Conservation (phyloP, 2,113 vertebrate genomes). For the Antechinus stuartii region DNA sequence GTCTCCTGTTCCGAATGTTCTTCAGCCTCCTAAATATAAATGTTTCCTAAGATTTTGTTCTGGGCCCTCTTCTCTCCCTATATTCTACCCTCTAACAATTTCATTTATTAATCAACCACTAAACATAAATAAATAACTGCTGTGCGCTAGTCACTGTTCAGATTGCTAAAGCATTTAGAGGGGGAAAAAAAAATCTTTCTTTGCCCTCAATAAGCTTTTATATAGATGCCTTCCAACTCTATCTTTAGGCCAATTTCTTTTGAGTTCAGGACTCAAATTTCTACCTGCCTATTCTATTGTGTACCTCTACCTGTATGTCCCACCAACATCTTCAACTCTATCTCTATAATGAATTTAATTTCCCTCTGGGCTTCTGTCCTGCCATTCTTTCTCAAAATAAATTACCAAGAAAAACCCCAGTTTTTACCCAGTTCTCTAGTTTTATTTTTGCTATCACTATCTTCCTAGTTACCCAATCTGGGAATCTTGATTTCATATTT, state of each 20-base stretch:
- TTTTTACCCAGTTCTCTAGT: not conserved
- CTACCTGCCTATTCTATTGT: not conserved
- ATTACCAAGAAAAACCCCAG: not conserved
- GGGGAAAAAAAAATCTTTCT: not conserved
- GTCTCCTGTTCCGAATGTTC: not conserved
- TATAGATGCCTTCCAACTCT: not conserved
- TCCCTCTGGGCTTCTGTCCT: not conserved
- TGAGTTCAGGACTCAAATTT: not conserved
- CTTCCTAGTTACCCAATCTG: not conserved
- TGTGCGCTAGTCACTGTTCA: not conserved
- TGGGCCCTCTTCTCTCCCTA: not conserved
- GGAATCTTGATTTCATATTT: not conserved
- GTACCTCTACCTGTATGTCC: not conserved
- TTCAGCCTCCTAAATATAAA: not conserved
- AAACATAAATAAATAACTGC: not conserved
- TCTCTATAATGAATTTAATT: not conserved
- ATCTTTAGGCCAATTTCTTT: not conserved
- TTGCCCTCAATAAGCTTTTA: not conserved
- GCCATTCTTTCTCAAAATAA: not conserved
- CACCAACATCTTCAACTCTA: not conserved
- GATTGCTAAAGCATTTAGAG: not conserved
- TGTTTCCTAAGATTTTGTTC: not conserved
- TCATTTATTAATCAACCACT: not conserved
- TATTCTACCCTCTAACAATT: not conserved
- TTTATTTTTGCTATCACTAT: not conserved